Conservation (phyloP, 2,113 vertebrate species). For the Carassius carassius region DNA sequence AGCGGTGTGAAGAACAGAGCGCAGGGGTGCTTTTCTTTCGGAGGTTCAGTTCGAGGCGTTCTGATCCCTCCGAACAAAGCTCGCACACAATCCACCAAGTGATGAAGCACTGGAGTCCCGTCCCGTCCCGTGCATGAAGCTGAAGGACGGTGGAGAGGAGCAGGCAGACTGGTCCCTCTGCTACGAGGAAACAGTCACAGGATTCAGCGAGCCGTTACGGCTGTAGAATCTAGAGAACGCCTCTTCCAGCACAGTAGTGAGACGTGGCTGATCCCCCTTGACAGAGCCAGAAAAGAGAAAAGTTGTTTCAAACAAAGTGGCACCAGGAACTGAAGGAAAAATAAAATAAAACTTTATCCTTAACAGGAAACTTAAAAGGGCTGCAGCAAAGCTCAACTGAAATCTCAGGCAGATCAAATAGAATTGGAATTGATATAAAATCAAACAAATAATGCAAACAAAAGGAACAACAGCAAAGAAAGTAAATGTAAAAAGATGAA, state of each 20-base stretch:
- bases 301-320: background rate
- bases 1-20: constrained; percentile 62
- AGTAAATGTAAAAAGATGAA: background rate
- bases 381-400: background rate
- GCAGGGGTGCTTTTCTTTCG: constrained; percentile 47
- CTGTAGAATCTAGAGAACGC: constrained; percentile 95
- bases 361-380: too few relatives aligned
- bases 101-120: constrained; percentile 62
- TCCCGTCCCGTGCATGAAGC: constrained; percentile 59
- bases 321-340: background rate
- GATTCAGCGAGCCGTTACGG: constrained; percentile 88
- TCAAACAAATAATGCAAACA: background rate
- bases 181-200: constrained; percentile 96
- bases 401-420: background rate
- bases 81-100: constrained; percentile 55
- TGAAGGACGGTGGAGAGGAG: constrained; percentile 37
- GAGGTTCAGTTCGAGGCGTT: constrained; percentile 57
- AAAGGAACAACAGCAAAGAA: background rate
- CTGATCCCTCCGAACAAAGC: constrained; percentile 58
- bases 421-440: background rate
- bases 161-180: constrained; percentile 50
- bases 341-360: too few relatives aligned
- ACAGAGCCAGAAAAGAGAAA: constrained; percentile 4
- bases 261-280: constrained; percentile 90
- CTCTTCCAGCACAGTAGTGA: constrained; percentile 94